Evolutionary conservation across 2,888 invertebrate species (phyloP).

Genomic region (Elysia crispata): DNA sequence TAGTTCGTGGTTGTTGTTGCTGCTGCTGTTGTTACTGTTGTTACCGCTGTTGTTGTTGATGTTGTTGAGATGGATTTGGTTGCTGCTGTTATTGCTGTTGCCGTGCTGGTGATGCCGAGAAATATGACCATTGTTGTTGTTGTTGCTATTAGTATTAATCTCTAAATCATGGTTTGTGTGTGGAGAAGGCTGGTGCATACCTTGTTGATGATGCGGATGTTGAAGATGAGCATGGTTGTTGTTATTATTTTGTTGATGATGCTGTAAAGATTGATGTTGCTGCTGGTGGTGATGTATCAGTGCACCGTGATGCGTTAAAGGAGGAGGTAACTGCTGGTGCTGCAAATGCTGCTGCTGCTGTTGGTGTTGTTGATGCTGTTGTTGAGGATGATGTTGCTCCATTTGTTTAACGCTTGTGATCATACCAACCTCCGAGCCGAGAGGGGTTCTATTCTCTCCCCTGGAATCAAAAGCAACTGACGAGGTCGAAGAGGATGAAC

Average conservation of each 20-base stretch:
- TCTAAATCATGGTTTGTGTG: background rate
- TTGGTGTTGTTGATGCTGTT: background rate
- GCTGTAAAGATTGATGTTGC: background rate
- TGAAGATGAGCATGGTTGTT: slow-evolving; percentile 3
- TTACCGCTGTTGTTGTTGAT: background rate
- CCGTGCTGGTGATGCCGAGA: background rate
- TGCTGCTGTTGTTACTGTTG: background rate
- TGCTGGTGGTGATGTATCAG: background rate
- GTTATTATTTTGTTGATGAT: background rate
- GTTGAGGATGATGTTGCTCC: slow-evolving; percentile 21
- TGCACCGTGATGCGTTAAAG: background rate
- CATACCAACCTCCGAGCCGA: slow-evolving; percentile 17
- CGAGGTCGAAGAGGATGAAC: no score
- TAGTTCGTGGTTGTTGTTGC: background rate
- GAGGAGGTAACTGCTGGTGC: background rate
- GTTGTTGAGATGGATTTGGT: background rate
- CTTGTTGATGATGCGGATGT: slow-evolving; percentile 20
- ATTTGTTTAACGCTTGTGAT: slow-evolving; percentile 24
- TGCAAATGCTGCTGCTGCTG: background rate
- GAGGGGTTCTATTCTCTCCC: slow-evolving; percentile 17
- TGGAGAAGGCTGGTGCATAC: slow-evolving; percentile 33
- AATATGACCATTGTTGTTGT: slow-evolving; percentile 21
- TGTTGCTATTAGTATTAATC: slow-evolving; percentile 20
- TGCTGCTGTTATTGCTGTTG: background rate
- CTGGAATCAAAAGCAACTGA: slow-evolving; percentile 23